Evolutionary conservation across 2,797 vertebrate genomes (phyloP), one percentile per base, ranked within the genome.

Genomic region (Caiman crocodilus): DNA sequence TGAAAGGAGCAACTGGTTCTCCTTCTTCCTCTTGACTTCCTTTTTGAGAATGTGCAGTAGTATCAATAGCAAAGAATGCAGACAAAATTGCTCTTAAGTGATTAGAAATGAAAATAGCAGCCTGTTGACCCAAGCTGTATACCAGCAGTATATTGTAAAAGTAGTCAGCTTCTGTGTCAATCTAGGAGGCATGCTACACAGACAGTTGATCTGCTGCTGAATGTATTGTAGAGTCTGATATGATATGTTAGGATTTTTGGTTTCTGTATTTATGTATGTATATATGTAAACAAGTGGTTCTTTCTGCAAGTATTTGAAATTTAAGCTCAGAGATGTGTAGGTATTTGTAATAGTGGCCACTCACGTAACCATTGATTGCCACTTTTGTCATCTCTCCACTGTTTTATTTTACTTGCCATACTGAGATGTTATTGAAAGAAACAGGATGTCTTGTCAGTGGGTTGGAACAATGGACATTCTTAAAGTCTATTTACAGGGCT

Each of bases 291-390:
- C 84, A 95, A 94, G 79, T 77, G 67, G 63, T 82, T 95, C 69
- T 82, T 90, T 94, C 65, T 87, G 81, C 76, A 96, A 90, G 87
- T 94, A 92, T 89, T 90, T 94, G 93, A 90, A 96, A 95, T 3
- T 42, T 78, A 90, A 94, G 55, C 25, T 93, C 69, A 88, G 96
- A 90, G 87, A 57, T 82, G 65, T 87, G 77, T 50, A 50, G 42
- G 42, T 50, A 50, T 10, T 50, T 50, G 42, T 50, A 50, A 50
- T 50, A 50, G 42, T 50, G 42, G 42, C 42, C 42, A 50, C 42
- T 10, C 10, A 10, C 42, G 10, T 50, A 50, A 50, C 42, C 11
- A 10, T 50, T 50, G 9, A 10, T 50, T 50, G 42, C 42, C 42
- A 3, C 10, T 50, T 50, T 50, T 50, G 42, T 50, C 42, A 50